Base-by-base conservation (phyloP, 2,888 invertebrate species). In the Erynnis tages region DNA sequence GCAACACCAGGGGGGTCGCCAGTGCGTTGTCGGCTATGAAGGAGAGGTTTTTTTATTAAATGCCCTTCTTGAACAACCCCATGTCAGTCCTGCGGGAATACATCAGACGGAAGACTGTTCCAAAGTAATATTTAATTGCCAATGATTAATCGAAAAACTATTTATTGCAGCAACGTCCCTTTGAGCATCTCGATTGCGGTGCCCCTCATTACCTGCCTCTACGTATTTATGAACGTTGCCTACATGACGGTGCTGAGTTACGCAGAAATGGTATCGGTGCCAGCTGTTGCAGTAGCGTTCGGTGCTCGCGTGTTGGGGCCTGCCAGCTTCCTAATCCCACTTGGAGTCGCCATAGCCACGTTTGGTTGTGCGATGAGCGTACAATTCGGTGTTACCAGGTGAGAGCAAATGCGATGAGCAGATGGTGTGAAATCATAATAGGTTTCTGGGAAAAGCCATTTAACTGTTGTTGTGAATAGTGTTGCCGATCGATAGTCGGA, bases 171-270 rank as follows among this genome's bases (percentile, higher is more conserved):
- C 47, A 96, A 96, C 75, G 94, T 97, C 17, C 94, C 95, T 0
- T 86, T 93, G 30, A 94, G 96, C 62, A 95, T 96, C 61, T 86
- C 93, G 5, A 94, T 96, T 43, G 96, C 94, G 0, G 94, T 97
- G 0, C 96, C 96, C 0, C 81, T 95, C 4, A 95, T 96, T 19
- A 96, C 96, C 0, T 79, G 92, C 0, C 90, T 96, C 6, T 97
- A 96, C 71, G 93, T 96, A 16, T 91, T 94, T 65, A 95, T 96
- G 93, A 97, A 96, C 70, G 90, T 96, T 10, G 94, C 96, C n/a
- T 97, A 96, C 79, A 94, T 96, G 93, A 92, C 95, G 0, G 95
- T 94, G 2, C 79, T 97, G 61, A 93, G 92, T 1, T 91, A 92
- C 45, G 81, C 91, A 0, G 95, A 96, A 70, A 93, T 97, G 91